Percentiles rank a stretch among this genome's conserved stretches.
Conservation (phyloP, 30 jellyfish, hydroid and myxozoan species). For the Turritopsis dohrnii region DNA sequence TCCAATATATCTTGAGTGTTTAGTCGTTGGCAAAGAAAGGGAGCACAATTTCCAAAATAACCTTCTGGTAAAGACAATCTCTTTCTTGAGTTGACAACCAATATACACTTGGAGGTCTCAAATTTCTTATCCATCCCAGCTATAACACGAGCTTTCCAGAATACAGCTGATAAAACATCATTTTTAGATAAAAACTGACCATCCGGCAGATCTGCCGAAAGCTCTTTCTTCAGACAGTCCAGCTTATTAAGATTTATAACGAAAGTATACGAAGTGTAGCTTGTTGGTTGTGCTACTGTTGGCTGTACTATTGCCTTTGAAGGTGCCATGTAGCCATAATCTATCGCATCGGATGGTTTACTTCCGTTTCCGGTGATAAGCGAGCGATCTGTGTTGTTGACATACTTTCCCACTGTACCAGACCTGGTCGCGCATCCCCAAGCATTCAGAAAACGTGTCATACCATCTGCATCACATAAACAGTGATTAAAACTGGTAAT, state of each 20-base stretch:
- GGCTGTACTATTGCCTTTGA: neutral
- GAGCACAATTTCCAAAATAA: conserved; percentile 9
- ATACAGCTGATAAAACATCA: neutral
- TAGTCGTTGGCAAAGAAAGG: neutral
- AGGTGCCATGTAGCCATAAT: neutral
- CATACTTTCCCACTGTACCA: neutral
- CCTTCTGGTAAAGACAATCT: neutral
- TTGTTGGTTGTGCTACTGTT: no score
- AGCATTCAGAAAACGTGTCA: neutral
- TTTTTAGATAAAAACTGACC: neutral
- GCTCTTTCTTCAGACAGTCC: neutral
- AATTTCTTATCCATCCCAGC: neutral
- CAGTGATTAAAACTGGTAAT: neutral
- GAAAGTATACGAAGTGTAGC: neutral
- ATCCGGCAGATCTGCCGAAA: neutral
- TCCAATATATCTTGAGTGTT: neutral
- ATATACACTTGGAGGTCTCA: neutral
- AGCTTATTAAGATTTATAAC: neutral
- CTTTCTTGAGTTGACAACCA: neutral
- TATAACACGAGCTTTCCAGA: neutral
- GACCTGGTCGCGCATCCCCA: neutral
- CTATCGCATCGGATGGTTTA: neutral
- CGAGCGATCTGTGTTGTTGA: conserved; percentile 15
- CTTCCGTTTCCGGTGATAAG: neutral
- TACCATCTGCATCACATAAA: conserved; percentile 2